Evolutionary conservation across 1,140 invertebrate genomes (phyloP), one percentile per base, ranked within the genome.

Genomic region (Bombus cullumanus): DNA sequence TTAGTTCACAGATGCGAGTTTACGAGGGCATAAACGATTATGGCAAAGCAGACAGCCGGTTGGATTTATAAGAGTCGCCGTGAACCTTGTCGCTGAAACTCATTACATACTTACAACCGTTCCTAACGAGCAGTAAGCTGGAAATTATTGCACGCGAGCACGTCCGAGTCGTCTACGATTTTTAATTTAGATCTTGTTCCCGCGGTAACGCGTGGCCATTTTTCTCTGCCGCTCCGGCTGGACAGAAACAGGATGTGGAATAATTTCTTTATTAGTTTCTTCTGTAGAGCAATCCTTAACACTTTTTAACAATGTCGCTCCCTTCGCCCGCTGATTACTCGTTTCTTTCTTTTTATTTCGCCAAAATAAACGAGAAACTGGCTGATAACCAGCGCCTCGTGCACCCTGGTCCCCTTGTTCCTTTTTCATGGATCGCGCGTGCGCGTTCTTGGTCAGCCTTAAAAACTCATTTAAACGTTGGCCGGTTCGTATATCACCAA

Each of bases 11-110:
- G 53, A 64, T 83, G 77, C 34, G 41, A 69, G 31, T 87, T 87
- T 81, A 87, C 43, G 62, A 69, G 37, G 5, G 4, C 71, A 81
- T 85, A 85, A 88, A 87, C 81, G 59, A 87, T 87, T 81, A 81
- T 18, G 64, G 28, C n/a, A 18, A 22, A 8, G 31, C 68, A 64
- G 64, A 73, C 59, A 53, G 34, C 47, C 13, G 15, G 22, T 43
- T 39, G 47, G 28, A 87, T 88, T 87, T 88, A 88, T 84, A 87
- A 73, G 64, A 66, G 66, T 81, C 77, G 68, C 43, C 18, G 28
- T 79, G 57, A 87, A 71, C 53, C 83, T 75, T 69, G 68, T 73
- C 53, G 62, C 47, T 39, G 39, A 72, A 81, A 53, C 22, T 80
- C 72, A n/a, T 86, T 53, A 69, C 68, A 9, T 43, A 68, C 18